phyloP scores from a whole-genome alignment of 2,888 invertebrate species.

The Aspidapion aeneum region DNA sequence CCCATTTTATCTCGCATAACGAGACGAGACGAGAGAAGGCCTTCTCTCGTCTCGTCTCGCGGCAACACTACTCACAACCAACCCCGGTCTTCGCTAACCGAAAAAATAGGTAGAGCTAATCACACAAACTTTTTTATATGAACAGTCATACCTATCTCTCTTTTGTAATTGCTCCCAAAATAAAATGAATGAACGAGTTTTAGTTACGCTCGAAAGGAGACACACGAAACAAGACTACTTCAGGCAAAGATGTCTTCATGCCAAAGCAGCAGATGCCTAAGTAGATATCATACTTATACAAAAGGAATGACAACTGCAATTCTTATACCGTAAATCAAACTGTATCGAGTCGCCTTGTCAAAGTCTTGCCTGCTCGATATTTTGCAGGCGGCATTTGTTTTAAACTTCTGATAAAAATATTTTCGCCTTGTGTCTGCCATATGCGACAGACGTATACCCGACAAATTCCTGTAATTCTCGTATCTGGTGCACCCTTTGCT shows the following conservation, averaged over 20 bases:
- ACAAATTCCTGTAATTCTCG: not conserved
- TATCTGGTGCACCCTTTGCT: not conserved
- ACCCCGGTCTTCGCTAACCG: no score
- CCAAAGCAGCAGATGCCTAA: constrained; percentile 42
- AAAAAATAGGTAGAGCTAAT: no score
- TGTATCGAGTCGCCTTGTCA: not conserved
- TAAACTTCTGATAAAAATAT: not conserved
- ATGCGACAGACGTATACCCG: not conserved
- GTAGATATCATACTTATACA: constrained; percentile 46
- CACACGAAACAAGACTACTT: no score
- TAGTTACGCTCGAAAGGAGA: no score
- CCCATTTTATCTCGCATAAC: no score
- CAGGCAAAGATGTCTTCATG: constrained; percentile 33
- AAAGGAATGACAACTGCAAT: constrained; percentile 42
- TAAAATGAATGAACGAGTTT: no score
- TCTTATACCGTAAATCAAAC: constrained; percentile 43
- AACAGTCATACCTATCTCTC: no score
- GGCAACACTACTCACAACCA: no score
- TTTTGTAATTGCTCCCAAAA: no score
- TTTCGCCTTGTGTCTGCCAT: not conserved
- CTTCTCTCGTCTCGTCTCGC: no score
- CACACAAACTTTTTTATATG: no score
- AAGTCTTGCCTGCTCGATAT: constrained; percentile 1
- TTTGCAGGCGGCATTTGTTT: not conserved
- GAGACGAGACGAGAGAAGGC: no score